These are phyloP conservation scores for Biston betularia DNA, from an alignment of 2,888 invertebrate genomes.

Conservation along the genomic window DNA sequence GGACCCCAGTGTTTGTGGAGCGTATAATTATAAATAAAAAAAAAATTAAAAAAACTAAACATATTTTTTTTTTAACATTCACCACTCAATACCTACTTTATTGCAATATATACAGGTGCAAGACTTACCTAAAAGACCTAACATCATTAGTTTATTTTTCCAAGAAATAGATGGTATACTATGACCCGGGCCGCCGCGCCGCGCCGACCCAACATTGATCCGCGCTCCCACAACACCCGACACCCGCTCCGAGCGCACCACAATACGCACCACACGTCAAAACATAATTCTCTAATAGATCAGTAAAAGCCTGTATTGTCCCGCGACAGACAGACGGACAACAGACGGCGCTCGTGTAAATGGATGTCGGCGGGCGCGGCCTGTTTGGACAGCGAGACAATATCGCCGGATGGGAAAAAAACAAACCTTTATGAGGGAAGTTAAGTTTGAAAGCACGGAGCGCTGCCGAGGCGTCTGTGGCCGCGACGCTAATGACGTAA, in stretches of 20 bases:
- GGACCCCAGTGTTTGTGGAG: too few relatives aligned
- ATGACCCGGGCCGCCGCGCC: too few relatives aligned
- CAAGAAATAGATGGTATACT: not conserved
- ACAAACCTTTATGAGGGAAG: slow-evolving; percentile 63
- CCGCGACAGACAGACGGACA: slow-evolving; percentile 53
- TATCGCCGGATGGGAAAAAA: slow-evolving; percentile 67
- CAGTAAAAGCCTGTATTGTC: slow-evolving; percentile 54
- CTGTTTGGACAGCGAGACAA: slow-evolving; percentile 75
- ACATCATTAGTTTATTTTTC: not conserved
- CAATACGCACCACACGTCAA: slow-evolving; percentile 24
- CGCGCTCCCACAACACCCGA: slow-evolving; percentile 11
- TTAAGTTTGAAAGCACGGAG: slow-evolving; percentile 35
- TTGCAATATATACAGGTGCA: too few relatives aligned
- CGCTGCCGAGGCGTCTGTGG: not conserved
- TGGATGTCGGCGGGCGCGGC: slow-evolving; percentile 53
- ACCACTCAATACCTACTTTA: too few relatives aligned
- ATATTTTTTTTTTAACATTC: too few relatives aligned
- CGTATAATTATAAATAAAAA: too few relatives aligned
- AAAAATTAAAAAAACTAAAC: too few relatives aligned
- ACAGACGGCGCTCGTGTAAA: slow-evolving; percentile 52
- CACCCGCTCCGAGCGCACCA: slow-evolving; percentile 42
- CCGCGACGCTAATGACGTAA: slow-evolving; percentile 57
- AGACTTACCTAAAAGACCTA: too few relatives aligned
- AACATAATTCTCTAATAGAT: slow-evolving; percentile 45
- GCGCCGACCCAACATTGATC: too few relatives aligned